Base-by-base conservation (phyloP, 2,797 vertebrate species). In the Gila robusta region DNA sequence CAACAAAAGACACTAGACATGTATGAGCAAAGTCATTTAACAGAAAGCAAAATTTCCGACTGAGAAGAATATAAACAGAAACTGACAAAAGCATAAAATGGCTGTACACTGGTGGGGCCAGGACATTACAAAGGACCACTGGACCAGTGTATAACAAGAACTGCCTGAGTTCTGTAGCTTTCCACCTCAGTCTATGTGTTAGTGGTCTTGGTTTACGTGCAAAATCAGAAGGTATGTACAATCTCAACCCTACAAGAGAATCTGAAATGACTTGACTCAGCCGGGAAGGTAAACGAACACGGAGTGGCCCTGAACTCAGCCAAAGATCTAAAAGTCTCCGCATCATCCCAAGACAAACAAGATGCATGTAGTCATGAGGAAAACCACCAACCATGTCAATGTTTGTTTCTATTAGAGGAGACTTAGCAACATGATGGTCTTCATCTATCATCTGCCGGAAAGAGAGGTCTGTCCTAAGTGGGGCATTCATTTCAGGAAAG, bases 1-100 rank as follows among this genome's bases (percentile, higher is more conserved):
- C 26, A 32, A 35, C 66, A 69, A 67, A 67, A 67, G 66, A 67
- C 28, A 67, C 66, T 35, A 67, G 66, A 67, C 66, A 67, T 67
- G 66, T 67, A 6, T 67, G 28, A 32, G 32, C 32, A 67, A 67
- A 67, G 66, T 67, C 32, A 6, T 67, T 67, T 4, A 67, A 35
- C 28, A 67, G 11, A 35, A 35, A 19, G 28, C 66, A 19, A 6
- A 17, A 67, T 67, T 69, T 69, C 26, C 5, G 66, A 69, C 66
- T 69, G 66, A 69, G 66, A 69, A 69, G 66, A 69, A 69, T 69
- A 69, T 32, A 7, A 69, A 69, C 2, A 6, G 32, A 5, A 69
- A 69, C 66, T 32, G 66, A 69, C 6, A 69, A 69, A 69, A 69
- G 66, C 66, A 69, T 69, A 69, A 69, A 69, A 69, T 69, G 32